Percentiles rank a stretch among this genome's conserved stretches.
Evolutionary conservation across 2,797 vertebrate species (phyloP).

Genomic region (Chelmon rostratus): DNA sequence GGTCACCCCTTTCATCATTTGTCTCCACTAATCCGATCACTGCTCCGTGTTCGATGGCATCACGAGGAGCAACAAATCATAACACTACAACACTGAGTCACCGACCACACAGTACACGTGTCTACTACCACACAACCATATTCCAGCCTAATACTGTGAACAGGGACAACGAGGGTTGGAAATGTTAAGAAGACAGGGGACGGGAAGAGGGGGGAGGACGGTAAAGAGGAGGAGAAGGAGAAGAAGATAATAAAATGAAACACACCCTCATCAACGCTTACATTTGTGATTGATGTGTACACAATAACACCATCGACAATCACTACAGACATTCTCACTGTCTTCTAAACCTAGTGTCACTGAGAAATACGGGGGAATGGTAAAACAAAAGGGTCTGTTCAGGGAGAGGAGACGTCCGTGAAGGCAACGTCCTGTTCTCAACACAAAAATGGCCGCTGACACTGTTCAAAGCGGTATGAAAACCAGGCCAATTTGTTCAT

Average conservation of each 20-base stretch:
- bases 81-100: slow-evolving; percentile 79
- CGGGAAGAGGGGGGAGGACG: slow-evolving; percentile 12
- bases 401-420: slow-evolving; percentile 57
- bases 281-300: slow-evolving; percentile 75
- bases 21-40: slow-evolving; percentile 56
- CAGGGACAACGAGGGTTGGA: slow-evolving; percentile 70
- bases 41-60: slow-evolving; percentile 72
- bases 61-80: slow-evolving; percentile 70
- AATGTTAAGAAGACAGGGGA: slow-evolving; percentile 61
- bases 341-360: slow-evolving; percentile 81
- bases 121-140: slow-evolving; percentile 85
- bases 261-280: slow-evolving; percentile 66
- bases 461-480: slow-evolving; percentile 27
- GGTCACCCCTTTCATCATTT: slow-evolving; percentile 79
- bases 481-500: slow-evolving; percentile 65
- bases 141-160: slow-evolving; percentile 85
- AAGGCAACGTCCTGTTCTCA: slow-evolving; percentile 76
- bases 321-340: slow-evolving; percentile 78
- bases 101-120: slow-evolving; percentile 82
- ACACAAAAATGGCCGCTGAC: slow-evolving; percentile 56
- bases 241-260: slow-evolving; percentile 68
- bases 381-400: slow-evolving; percentile 59
- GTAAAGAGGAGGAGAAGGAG: slow-evolving; percentile 36
- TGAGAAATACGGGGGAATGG: slow-evolving; percentile 64
- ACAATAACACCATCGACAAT: slow-evolving; percentile 75